These are phyloP conservation scores for Tachina grossa DNA, from an alignment of 2,888 invertebrate species.

Conservation along the genomic window DNA sequence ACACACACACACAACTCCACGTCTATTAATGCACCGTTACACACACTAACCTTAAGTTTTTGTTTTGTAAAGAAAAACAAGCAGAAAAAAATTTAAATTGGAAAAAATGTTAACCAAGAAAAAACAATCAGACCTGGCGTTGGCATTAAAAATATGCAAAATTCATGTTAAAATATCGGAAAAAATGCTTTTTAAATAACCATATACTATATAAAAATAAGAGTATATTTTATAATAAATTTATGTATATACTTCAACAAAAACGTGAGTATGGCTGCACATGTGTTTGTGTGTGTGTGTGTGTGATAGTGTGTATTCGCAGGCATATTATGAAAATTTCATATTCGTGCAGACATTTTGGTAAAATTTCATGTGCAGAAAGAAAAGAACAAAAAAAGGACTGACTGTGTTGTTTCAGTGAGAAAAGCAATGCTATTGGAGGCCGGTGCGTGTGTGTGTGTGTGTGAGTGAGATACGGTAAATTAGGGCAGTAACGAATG, in stretches of 20 bases:
- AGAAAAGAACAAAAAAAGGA: neutral
- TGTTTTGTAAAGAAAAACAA: constrained; percentile 2
- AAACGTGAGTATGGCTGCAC: neutral
- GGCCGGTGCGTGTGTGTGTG: neutral
- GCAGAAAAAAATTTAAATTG: constrained; percentile 29
- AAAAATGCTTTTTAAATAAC: constrained; percentile 76
- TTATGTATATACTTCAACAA: constrained; percentile 3
- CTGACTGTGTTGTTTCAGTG: neutral
- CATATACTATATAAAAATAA: neutral
- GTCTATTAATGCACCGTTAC: constrained; percentile 16
- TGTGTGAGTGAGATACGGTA: neutral
- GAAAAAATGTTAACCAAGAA: constrained; percentile 22
- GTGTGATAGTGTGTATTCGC: neutral
- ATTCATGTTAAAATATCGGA: constrained; percentile 81
- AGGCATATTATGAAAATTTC: constrained; percentile 1
- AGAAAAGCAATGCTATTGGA: neutral
- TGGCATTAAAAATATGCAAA: constrained; percentile 80
- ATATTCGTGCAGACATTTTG: constrained; percentile 31
- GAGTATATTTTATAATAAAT: constrained; percentile 31
- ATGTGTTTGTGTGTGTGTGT: neutral
- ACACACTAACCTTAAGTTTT: constrained; percentile 5
- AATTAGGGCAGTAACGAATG: no score
- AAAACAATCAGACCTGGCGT: constrained; percentile 63
- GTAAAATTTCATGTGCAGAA: neutral
- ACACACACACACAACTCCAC: neutral